Evolutionary conservation across 2,113 vertebrate species (phyloP), one percentile per base, ranked within the genome.

Genomic region (Mola mola): DNA sequence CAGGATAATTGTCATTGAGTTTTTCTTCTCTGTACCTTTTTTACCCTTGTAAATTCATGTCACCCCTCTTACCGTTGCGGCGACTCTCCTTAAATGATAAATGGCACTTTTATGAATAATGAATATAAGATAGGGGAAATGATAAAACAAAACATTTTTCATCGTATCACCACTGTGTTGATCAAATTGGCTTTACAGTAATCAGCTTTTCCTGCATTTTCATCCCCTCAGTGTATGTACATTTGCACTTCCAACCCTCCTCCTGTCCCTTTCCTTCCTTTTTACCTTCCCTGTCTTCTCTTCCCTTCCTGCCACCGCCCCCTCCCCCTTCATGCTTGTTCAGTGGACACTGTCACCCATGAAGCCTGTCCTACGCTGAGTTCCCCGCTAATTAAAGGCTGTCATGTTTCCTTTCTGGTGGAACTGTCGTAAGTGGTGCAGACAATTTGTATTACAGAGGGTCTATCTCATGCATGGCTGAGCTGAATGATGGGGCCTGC

Each of bases 381-480:
- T 78, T 63, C 67, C 64, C 52, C 8, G 3, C 64, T 86, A 87
- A 88, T 91, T 89, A 91, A 86, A 76, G 43, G 43, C 83, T 83
- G 83, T 88, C 89, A 85, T 90, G 89, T 91, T 89, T 79, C 74
- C 82, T 89, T 75, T 59, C 46, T 50, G 74, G 59, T 59, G 70
- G 66, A 74, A 74, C 37, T 49, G 75, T 62, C 20, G 44, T 87
- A 87, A 90, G 86, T 78, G 82, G 73, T 70, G 71, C 78, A 72
- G 84, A 90, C 88, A 87, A 87, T 91, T 89, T 91, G 89, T 91
- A 89, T 89, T 91, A 90, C 90, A 91, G 79, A 89, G 73, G 82
- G 56, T 72, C 84, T 75, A 89, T 89, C 79, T 84, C 87, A 90
- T 82, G 85, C 89, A 83, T 87, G 88, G 89, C 36, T 85, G 80